Conservation (phyloP, 2,888 invertebrate genomes). For the Stenodema calcarata region DNA sequence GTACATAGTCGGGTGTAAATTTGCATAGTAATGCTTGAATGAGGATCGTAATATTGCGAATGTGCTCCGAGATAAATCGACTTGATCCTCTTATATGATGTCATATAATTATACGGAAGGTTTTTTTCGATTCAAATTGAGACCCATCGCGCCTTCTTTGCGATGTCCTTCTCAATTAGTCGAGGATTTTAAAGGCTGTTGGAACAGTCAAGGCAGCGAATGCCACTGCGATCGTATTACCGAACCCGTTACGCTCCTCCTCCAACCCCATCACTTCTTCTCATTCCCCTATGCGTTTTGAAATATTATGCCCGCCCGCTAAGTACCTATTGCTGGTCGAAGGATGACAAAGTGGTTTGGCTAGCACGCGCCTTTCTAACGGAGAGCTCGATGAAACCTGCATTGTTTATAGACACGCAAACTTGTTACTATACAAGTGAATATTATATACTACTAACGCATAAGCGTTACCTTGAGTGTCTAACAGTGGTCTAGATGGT, state of each 20-base stretch:
- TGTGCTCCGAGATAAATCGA: too few species aligned
- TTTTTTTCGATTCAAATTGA: not conserved
- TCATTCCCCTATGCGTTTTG: not conserved
- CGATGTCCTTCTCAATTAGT: conserved; percentile 4
- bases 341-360: not conserved
- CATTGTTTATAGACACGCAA: too few species aligned
- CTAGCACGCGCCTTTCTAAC: not conserved
- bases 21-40: too few species aligned
- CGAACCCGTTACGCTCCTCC: not conserved
- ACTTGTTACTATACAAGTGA: too few species aligned
- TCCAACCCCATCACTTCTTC: not conserved
- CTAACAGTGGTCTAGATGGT: too few species aligned
- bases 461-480: too few species aligned
- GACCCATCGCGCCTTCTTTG: not conserved
- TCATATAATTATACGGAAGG: not conserved
- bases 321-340: not conserved
- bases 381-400: too few species aligned
- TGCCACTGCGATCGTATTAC: not conserved
- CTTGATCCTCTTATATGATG: too few species aligned
- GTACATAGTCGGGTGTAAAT: too few species aligned
- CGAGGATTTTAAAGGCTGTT: not conserved
- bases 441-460: too few species aligned
- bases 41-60: too few species aligned
- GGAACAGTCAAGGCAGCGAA: not conserved
- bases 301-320: not conserved